Conservation (phyloP, 1,140 invertebrate species). For the Heliothis virescens region DNA sequence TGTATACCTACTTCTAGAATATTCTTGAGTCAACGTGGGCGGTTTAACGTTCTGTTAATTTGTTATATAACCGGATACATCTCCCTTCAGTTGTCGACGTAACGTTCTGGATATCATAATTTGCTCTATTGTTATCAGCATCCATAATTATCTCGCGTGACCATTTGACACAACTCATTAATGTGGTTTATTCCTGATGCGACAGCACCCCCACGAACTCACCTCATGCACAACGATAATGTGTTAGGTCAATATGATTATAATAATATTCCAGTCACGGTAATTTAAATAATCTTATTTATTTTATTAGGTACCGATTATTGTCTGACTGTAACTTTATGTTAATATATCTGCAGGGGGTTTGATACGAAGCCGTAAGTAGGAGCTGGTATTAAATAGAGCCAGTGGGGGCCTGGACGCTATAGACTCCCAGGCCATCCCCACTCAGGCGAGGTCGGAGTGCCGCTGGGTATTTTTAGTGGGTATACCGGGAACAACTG, state of each 20-base stretch:
- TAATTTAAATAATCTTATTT: not conserved
- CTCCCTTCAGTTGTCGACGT: constrained; percentile 24
- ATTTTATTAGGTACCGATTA: not conserved
- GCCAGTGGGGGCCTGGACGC: too few relatives aligned
- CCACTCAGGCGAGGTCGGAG: too few relatives aligned
- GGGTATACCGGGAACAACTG: too few relatives aligned
- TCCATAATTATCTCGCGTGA: constrained; percentile 47
- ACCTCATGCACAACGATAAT: constrained; percentile 77
- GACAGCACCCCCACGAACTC: constrained; percentile 74
- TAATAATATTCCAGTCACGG: constrained; percentile 48
- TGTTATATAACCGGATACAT: constrained; percentile 10
- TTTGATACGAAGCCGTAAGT: too few relatives aligned
- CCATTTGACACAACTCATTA: constrained; percentile 45
- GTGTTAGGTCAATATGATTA: constrained; percentile 64
- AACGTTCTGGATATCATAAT: constrained; percentile 51
- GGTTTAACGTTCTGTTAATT: not conserved
- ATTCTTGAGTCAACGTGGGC: not conserved
- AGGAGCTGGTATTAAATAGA: too few relatives aligned
- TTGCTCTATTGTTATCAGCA: constrained; percentile 32
- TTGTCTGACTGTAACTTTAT: too few relatives aligned
- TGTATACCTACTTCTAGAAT: constrained; percentile 17
- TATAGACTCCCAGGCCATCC: too few relatives aligned
- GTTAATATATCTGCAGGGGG: too few relatives aligned
- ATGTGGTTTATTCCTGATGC: constrained; percentile 45
- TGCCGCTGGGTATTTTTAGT: too few relatives aligned